phyloP scores from a whole-genome alignment of 92 coral and sea anemone genomes.

The Epizoanthus stellaris region DNA sequence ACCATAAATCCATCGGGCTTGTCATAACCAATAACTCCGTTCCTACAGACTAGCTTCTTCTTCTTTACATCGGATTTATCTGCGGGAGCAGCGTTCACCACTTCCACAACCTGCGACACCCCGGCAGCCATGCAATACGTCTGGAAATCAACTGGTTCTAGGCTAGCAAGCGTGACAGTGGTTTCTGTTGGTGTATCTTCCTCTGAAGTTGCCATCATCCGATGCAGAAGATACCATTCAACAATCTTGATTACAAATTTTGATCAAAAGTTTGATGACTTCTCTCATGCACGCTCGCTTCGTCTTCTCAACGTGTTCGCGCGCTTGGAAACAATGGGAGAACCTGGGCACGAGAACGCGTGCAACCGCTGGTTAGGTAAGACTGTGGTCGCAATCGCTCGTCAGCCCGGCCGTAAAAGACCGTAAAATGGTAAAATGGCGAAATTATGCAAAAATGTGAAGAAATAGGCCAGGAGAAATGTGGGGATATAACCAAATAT shows the following conservation, averaged over 20 bases:
- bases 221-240: background rate
- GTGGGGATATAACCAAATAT: no score
- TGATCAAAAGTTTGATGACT: background rate
- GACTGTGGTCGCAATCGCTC: no score
- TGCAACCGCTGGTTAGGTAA: background rate
- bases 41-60: constrained; percentile 1
- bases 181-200: background rate
- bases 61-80: background rate
- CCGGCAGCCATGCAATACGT: constrained; percentile 13
- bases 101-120: constrained; percentile 8
- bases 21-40: constrained; percentile 25
- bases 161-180: background rate
- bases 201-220: background rate
- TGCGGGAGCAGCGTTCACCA: background rate
- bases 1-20: constrained; percentile 8
- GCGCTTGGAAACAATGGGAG: background rate
- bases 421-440: no score
- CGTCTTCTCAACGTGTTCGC: background rate
- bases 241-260: background rate
- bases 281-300: background rate
- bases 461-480: no score
- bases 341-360: background rate
- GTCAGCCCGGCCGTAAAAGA: no score
- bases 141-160: constrained; percentile 13
- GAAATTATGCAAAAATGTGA: no score